Conservation (phyloP, 2,797 vertebrate species). For the Catharus ustulatus region DNA sequence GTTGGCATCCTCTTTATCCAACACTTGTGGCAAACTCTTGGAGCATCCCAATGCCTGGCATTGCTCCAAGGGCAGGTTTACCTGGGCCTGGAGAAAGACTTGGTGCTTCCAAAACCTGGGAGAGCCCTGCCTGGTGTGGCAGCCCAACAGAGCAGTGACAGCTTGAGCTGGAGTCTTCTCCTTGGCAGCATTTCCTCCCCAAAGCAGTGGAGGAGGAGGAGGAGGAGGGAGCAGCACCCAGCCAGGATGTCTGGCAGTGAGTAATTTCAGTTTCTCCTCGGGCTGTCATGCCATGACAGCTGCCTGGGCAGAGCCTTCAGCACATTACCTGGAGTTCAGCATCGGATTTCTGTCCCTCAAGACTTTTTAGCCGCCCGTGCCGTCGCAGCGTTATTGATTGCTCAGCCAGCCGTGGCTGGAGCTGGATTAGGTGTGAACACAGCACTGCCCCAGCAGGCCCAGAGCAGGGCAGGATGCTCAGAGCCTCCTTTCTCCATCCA, state of each 20-base stretch:
- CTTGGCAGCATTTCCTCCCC: neutral
- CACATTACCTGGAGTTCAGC: slow-evolving; percentile 27
- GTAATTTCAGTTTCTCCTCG: slow-evolving; percentile 11
- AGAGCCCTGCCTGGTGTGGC: accelerated
- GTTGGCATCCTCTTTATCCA: neutral
- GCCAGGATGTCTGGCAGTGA: slow-evolving; percentile 9
- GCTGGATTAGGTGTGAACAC: slow-evolving; percentile 57
- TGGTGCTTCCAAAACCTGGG: neutral
- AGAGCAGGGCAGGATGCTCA: neutral
- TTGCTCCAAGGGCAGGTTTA: neutral
- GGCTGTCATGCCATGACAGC: slow-evolving; percentile 15
- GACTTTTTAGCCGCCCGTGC: slow-evolving; percentile 53
- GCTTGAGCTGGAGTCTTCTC: neutral
- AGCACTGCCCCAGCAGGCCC: neutral
- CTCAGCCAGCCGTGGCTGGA: slow-evolving; percentile 24
- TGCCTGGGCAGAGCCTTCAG: slow-evolving; percentile 5
- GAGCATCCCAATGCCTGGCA: neutral
- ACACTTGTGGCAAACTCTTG: neutral
- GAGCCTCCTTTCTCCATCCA: accelerated
- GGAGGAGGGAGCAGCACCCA: slow-evolving; percentile 14
- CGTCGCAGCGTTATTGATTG: slow-evolving; percentile 35
- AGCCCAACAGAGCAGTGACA: neutral
- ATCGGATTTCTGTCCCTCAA: slow-evolving; percentile 51
- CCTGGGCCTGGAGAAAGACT: neutral
- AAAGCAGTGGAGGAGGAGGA: neutral